These are phyloP conservation scores for Protomyctophum bolini DNA, from an alignment of 2,113 vertebrate genomes.

Conservation along the genomic window DNA sequence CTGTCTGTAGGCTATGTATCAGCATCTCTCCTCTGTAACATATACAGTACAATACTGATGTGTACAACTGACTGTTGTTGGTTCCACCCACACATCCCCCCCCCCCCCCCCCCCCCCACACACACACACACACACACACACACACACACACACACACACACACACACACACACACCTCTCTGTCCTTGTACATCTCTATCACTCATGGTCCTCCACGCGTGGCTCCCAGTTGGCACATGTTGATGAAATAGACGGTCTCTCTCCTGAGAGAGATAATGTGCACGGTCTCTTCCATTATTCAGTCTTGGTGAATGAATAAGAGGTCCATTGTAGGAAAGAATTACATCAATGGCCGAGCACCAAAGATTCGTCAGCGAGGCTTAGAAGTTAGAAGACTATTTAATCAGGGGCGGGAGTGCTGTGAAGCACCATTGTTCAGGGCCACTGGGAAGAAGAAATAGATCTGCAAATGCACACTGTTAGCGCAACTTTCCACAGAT, in stretches of 20 bases:
- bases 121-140: too few relatives aligned
- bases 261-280: slow-evolving; percentile 27
- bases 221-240: slow-evolving; percentile 29
- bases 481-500: too few relatives aligned
- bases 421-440: slow-evolving; percentile 19
- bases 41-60: too few relatives aligned
- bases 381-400: slow-evolving; percentile 16
- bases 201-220: too few relatives aligned
- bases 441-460: slow-evolving; percentile 13
- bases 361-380: slow-evolving; percentile 32
- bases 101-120: too few relatives aligned
- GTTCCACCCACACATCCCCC: too few relatives aligned
- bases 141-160: too few relatives aligned
- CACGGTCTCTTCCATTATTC: slow-evolving; percentile 42
- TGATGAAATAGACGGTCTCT: slow-evolving; percentile 22
- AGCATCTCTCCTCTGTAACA: too few relatives aligned
- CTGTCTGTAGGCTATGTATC: too few relatives aligned
- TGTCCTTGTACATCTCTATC: neutral
- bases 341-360: slow-evolving; percentile 31
- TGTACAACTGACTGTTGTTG: too few relatives aligned
- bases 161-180: too few relatives aligned
- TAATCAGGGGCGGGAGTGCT: slow-evolving; percentile 13
- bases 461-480: neutral
- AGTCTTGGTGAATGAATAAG: slow-evolving; percentile 42
- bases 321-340: slow-evolving; percentile 17